Base-by-base conservation (phyloP, 2,888 invertebrate genomes). In the Teleiodes luculella region DNA sequence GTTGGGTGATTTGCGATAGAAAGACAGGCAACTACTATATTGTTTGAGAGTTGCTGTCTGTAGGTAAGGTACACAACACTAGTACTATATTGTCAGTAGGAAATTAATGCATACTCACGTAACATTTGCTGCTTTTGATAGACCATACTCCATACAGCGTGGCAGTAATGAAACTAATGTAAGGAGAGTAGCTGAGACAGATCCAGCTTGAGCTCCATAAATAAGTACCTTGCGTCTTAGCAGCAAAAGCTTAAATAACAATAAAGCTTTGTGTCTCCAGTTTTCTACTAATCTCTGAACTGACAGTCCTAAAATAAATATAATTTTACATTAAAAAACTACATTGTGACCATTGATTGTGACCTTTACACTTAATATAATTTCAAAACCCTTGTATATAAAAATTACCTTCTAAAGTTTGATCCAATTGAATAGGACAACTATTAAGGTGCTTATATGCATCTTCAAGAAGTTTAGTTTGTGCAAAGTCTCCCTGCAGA, bases 381-480 rank as follows among this genome's bases (percentile, higher is more conserved):
- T n/a, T n/a, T n/a, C n/a, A n/a, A 24, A 24, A 24, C 6, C 24
- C 3, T 24, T 24, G 24, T 6, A 24, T 24, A 24, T 24, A 30
- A 16, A 31, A 28, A 43, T 36, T 78, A 90, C 90, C 90, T 86
- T 90, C 90, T 59, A 88, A 72, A 53, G 79, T 81, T 67, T 90
- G 90, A 66, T 90, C 90, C 59, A 82, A 72, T 62, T 88, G 87
- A 1, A 90, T 83, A 62, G 97, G 92, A 71, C 97, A 97, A 56
- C 94, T 93, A 80, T 97, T 97, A 43, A 99, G 91, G 84, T 98
- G 97, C 67, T 94, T 93, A 83, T 94, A 98, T 47, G 98, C 98
- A 76, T 98, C 97, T 72, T 97, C 94, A 54, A 99, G 88, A 36
- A 97, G 90, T 11, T 95, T 94, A 2, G 96, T 95, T 84, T 96